Percentiles rank a stretch among this genome's conserved stretches.
These are phyloP conservation scores for Parelbella ahira DNA, from an alignment of 2,888 invertebrate species.

Conservation along the genomic window DNA sequence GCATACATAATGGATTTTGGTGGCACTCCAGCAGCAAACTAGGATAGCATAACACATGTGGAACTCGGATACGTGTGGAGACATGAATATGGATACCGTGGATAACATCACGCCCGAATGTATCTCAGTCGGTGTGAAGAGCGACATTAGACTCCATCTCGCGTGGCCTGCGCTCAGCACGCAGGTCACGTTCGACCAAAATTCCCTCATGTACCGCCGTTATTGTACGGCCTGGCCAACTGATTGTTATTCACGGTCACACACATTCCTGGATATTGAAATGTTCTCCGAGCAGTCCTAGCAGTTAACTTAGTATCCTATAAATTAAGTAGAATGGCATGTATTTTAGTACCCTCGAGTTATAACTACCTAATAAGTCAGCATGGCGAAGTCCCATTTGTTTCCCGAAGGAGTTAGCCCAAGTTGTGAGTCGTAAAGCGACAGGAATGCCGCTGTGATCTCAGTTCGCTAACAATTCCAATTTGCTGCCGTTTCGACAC, in stretches of 20 bases:
- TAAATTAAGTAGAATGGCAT: conserved; percentile 24
- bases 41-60: conserved; percentile 17
- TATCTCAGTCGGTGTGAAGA: conserved; percentile 27
- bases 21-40: conserved; percentile 16
- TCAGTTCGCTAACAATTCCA: conserved; percentile 51
- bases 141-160: conserved; percentile 24
- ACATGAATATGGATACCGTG: conserved; percentile 24
- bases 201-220: conserved; percentile 33
- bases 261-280: conserved; percentile 36
- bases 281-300: conserved; percentile 24
- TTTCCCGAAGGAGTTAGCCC: conserved; percentile 4
- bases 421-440: conserved; percentile 12
- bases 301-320: conserved; percentile 29
- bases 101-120: conserved; percentile 24
- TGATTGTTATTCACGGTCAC: conserved; percentile 36
- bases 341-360: too few species aligned
- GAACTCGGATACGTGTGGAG: conserved; percentile 8
- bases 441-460: conserved; percentile 28
- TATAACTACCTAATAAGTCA: too few species aligned
- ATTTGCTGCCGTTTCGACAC: conserved; percentile 38
- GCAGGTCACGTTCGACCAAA: conserved; percentile 35
- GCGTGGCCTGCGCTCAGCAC: conserved; percentile 25
- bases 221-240: conserved; percentile 33
- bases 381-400: conserved; percentile 1
- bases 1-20: conserved; percentile 23